These are phyloP conservation scores for Tineola bisselliella DNA, from an alignment of 2,888 invertebrate genomes.

Conservation along the genomic window DNA sequence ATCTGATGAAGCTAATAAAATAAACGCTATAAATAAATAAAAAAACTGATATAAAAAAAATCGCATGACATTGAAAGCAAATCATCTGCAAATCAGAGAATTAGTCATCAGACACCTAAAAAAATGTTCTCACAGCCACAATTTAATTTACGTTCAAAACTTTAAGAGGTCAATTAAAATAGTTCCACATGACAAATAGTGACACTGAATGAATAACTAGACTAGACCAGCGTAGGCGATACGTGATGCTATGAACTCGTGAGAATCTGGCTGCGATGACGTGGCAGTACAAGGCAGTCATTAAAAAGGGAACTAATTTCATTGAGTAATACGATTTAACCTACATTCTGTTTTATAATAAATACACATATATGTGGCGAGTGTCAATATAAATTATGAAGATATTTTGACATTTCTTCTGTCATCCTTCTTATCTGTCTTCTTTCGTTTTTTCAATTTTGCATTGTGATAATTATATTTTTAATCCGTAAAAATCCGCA, in stretches of 20 bases:
- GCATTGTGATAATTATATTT: no score
- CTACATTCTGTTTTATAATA: background rate
- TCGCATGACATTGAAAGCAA: background rate
- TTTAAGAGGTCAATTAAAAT: conserved; percentile 53
- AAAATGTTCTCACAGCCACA: conserved; percentile 30
- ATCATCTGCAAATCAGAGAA: conserved; percentile 22
- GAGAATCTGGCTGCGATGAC: conserved; percentile 20
- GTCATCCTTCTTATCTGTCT: no score
- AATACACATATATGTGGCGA: no score
- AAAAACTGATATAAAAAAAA: background rate
- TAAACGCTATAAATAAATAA: no score
- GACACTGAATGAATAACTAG: conserved; percentile 41
- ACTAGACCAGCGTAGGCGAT: conserved; percentile 40
- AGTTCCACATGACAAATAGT: conserved; percentile 49
- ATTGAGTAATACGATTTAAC: background rate
- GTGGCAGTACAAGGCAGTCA: conserved; percentile 43
- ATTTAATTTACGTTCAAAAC: conserved; percentile 61
- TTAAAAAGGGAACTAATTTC: background rate
- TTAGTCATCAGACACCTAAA: conserved; percentile 26
- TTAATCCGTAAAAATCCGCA: no score
- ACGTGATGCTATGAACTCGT: conserved; percentile 22
- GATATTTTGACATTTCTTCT: no score
- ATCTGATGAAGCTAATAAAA: no score
- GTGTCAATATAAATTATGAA: no score
- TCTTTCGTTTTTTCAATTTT: no score